Base-by-base conservation (phyloP, 2,888 invertebrate genomes). In the Callyntrura sp. region DNA sequence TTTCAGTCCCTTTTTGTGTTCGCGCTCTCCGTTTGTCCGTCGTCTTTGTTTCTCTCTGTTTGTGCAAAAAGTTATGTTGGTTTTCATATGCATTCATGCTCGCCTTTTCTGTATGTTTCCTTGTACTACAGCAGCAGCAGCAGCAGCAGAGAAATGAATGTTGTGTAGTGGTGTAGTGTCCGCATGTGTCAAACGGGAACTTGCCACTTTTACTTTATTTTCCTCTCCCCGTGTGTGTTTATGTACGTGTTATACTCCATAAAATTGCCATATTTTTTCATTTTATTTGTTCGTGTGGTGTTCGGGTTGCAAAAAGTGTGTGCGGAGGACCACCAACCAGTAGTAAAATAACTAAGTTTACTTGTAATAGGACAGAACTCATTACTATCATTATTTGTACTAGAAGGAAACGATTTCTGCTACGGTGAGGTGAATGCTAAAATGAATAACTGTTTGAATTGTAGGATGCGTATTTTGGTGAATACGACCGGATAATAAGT, bases 261-360 rank as follows among this genome's bases (percentile, higher is more conserved):
- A 51, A 84, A 68, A 51, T 28, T 70, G 70, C 82, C 79, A 79
- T 79, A 57, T 79, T 79, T 79, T 57, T 55, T 35, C 35, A 35
- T 79, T 79, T 79, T 79, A 73, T 73, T 79, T 79, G 28, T 17
- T 55, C 28, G 70, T 57, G 73, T 55, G 45, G 83, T 83, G 73
- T 35, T 73, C 23, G 45, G 85, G 57, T 73, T 60, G 73, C 57
- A 43, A 70, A 55, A 70, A 68, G 55, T 57, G n/a, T n/a, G n/a
- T n/a, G 73, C 73, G 85, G 78, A 85, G 78, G 85, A 85, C 85
- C 85, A 85, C 85, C 85, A 85, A 78, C 85, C 76, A 85, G 84
- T 82, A 82, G 65, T 57, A 43, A 48, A 60, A 85, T 70, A 85
- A 85, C 70, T 73, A 85, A 85, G 28, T 73, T 82, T 82, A n/a